These are phyloP conservation scores for Caretta caretta DNA, from an alignment of 2,113 vertebrate genomes.

Conservation along the genomic window DNA sequence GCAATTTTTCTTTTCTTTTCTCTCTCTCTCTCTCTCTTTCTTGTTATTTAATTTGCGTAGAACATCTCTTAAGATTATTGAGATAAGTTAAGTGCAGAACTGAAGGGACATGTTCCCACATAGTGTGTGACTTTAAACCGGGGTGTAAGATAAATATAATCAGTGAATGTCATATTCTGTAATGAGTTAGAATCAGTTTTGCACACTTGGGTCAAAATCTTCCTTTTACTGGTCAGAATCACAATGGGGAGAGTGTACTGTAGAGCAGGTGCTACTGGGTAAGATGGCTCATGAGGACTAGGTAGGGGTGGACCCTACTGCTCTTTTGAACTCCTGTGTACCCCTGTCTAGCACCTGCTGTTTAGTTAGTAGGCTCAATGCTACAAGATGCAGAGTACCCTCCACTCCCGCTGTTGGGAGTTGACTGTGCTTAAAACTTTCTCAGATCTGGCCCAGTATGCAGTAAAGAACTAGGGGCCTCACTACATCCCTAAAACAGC, in stretches of 20 bases:
- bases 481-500: background rate
- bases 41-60: background rate
- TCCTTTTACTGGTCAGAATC: background rate
- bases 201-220: background rate
- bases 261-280: background rate
- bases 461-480: background rate
- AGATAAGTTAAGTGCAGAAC: background rate
- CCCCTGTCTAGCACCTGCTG: background rate
- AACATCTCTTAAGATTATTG: background rate
- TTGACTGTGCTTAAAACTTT: background rate
- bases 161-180: fast-evolving
- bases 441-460: background rate
- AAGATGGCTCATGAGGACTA: conserved; percentile 14
- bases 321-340: background rate
- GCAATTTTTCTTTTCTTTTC: background rate
- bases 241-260: background rate
- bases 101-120: background rate
- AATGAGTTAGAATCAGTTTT: background rate
- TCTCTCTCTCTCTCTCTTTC: background rate
- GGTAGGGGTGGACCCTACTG: background rate
- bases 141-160: background rate
- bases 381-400: background rate
- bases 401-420: background rate
- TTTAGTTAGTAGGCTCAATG: background rate
- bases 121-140: background rate